phyloP scores from a whole-genome alignment of 1,140 invertebrate species.

The Zelostemma sp. region DNA sequence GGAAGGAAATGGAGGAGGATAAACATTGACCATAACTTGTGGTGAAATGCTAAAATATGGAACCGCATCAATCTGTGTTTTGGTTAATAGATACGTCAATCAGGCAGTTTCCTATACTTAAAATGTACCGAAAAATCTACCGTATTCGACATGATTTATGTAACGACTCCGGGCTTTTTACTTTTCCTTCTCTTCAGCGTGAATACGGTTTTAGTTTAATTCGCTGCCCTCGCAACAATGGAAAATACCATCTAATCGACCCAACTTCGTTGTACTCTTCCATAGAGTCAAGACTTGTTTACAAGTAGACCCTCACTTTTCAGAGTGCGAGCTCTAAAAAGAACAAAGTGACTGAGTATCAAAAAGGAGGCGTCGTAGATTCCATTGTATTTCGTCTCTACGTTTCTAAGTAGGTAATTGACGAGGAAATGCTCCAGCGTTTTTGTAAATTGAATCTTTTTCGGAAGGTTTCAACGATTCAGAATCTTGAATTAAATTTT shows the following conservation, averaged over 20 bases:
- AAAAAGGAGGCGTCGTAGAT: background rate
- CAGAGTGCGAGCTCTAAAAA: background rate
- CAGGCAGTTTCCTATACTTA: background rate
- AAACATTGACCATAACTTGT: too few species aligned
- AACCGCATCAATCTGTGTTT: too few species aligned
- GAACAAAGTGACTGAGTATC: conserved; percentile 3
- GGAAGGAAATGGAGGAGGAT: too few species aligned
- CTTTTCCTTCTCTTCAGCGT: too few species aligned
- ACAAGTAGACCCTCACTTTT: background rate
- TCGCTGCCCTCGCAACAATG: too few species aligned
- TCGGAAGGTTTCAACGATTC: too few species aligned
- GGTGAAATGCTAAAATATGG: too few species aligned
- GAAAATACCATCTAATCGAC: background rate
- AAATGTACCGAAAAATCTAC: background rate
- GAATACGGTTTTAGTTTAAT: too few species aligned
- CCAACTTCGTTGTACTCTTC: background rate
- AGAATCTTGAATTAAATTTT: too few species aligned
- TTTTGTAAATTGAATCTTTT: too few species aligned
- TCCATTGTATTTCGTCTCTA: conserved; percentile 6
- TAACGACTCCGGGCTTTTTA: background rate
- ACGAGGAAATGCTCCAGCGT: too few species aligned
- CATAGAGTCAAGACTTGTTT: background rate
- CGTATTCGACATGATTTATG: background rate
- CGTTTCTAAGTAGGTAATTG: conserved; percentile 13
- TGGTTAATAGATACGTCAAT: background rate